These are phyloP conservation scores for Steatocranus sp. DNA, from an alignment of 2,797 vertebrate genomes.

Conservation along the genomic window DNA sequence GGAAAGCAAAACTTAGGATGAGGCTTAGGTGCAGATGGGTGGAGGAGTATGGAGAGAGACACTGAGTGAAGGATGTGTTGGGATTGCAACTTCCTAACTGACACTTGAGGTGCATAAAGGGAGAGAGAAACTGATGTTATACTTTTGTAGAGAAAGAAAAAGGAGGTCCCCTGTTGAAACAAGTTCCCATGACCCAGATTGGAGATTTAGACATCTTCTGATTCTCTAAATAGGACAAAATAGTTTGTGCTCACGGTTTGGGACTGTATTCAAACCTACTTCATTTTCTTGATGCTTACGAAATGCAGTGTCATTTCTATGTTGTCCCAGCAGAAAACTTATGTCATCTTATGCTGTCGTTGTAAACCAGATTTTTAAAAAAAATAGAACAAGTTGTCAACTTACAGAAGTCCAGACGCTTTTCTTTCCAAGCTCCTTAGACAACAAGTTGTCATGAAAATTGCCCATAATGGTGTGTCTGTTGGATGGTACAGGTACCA, in stretches of 20 bases:
- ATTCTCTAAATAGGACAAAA: constrained; percentile 26
- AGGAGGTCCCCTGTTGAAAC: not conserved
- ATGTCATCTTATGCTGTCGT: not conserved
- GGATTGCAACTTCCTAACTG: not conserved
- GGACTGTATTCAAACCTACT: not conserved
- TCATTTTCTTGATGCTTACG: not conserved
- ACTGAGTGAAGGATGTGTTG: not conserved
- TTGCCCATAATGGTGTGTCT: not conserved
- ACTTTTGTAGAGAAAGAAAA: not conserved
- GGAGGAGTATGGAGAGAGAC: not conserved
- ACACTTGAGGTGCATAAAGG: not conserved
- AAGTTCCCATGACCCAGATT: constrained; percentile 30
- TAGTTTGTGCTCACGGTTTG: not conserved
- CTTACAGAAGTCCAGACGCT: too few relatives aligned
- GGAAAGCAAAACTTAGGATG: constrained; percentile 33
- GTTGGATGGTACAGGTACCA: not conserved
- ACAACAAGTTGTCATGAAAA: not conserved
- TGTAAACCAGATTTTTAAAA: not conserved
- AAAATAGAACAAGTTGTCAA: not conserved
- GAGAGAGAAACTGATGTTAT: not conserved
- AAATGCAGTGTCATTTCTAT: not conserved
- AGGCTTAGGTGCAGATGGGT: not conserved
- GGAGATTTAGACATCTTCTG: not conserved
- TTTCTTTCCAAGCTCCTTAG: too few relatives aligned
- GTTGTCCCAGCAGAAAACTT: not conserved